Evolutionary conservation across 2,888 invertebrate species (phyloP).

Genomic region (Rhodophaea formosa): DNA sequence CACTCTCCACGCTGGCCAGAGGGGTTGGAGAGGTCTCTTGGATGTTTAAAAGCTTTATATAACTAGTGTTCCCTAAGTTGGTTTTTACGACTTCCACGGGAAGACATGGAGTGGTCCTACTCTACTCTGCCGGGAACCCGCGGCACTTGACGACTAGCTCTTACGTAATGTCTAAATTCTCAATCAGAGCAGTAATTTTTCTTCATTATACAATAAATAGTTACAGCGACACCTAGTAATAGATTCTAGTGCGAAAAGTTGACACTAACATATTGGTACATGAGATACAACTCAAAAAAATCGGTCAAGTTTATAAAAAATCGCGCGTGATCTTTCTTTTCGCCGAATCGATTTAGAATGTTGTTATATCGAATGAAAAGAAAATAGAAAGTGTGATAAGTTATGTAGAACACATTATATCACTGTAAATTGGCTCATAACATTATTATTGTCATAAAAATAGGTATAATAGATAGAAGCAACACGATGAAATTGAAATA

Average conservation of each 20-base stretch:
- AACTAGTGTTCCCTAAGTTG: too few species aligned
- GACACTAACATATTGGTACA: constrained; percentile 21
- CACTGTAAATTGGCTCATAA: not conserved
- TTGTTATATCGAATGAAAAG: not conserved
- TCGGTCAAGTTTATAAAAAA: constrained; percentile 6
- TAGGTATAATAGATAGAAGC: too few species aligned
- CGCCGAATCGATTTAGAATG: not conserved
- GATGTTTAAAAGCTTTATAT: too few species aligned
- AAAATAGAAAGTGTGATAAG: not conserved
- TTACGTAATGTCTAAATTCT: not conserved
- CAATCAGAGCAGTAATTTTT: not conserved
- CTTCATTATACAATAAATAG: not conserved
- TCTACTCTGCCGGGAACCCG: too few species aligned
- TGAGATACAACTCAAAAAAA: constrained; percentile 5
- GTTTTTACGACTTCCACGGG: too few species aligned
- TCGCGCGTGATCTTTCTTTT: not conserved
- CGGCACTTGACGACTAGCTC: too few species aligned
- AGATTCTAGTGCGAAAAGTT: constrained; percentile 13
- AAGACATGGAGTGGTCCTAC: too few species aligned
- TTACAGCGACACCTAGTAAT: constrained; percentile 12
- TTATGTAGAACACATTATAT: not conserved
- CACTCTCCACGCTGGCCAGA: too few species aligned
- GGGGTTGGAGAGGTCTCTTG: too few species aligned
- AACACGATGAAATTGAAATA: too few species aligned
- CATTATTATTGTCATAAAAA: not conserved